Base-by-base conservation (phyloP, 2,113 vertebrate species). In the Dipodomys stephensi region DNA sequence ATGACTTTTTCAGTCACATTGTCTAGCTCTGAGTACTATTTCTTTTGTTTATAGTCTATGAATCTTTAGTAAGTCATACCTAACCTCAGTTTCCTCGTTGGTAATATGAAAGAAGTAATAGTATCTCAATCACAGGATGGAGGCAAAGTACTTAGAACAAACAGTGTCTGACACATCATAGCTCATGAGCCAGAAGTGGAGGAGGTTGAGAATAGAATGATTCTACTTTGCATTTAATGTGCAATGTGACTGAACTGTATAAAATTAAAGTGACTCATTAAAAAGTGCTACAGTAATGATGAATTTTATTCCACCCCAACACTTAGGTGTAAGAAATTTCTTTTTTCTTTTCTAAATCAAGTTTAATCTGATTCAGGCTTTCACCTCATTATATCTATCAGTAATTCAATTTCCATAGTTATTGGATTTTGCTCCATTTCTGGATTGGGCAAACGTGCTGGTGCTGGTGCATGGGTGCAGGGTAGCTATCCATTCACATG, bases 201-300 rank as follows among this genome's bases (percentile, higher is more conserved):
- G 57, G 91, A 93, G 32, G 86, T 76, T 92, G 84, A 87, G 88
- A 97, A 88, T 60, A 67, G 93, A 92, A 74, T 76, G 82, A 95
- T 49, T 93, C 71, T 88, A 49, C 83, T 97, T 73, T 94, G 92
- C 79, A 80, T 94, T 90, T 96, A 93, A 86, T 95, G 90, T 92
- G 94, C 92, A 79, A 92, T 88, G 88, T 92, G 93, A 94, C 82
- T 44, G 67, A 95, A 80, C 74, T 94, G 67, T 81, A 73, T 79
- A 83, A 87, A 96, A 94, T 87, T 93, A 90, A 94, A 93, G 88
- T 73, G 93, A 95, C 92, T 96, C 96, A 93, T 95, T 95, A 95
- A 82, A 94, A 96, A 93, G 88, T 90, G 92, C 73, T 35, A 76
- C 49, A 95, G 72, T 60, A 86, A 62, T 85, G 89, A 32, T 83